Percentiles rank a stretch among this genome's conserved stretches.
Evolutionary conservation across 2,888 invertebrate species (phyloP).

Genomic region (Temnothorax unifasciatus): DNA sequence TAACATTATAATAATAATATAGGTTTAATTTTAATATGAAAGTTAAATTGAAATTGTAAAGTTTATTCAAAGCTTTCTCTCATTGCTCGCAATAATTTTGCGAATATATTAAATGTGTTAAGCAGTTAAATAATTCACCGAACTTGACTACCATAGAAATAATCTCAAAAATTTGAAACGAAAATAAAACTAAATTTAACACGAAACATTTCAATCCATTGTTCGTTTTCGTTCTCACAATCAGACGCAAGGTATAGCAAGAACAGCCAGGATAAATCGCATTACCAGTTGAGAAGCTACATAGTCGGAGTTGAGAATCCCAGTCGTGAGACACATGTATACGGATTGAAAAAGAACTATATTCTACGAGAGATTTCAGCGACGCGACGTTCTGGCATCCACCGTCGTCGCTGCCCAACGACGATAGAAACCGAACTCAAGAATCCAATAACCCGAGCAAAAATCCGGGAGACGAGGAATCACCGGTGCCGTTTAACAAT

Average conservation of each 20-base stretch:
- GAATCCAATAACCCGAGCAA: constrained; percentile 65
- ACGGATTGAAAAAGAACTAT: constrained; percentile 51
- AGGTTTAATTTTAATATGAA: neutral
- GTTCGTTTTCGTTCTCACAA: neutral
- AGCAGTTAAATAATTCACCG: neutral
- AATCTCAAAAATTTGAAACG: neutral
- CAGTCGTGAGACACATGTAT: constrained; percentile 36
- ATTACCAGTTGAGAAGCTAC: constrained; percentile 24
- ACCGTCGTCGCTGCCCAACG: constrained; percentile 27
- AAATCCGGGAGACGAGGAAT: constrained; percentile 58
- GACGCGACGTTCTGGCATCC: constrained; percentile 28
- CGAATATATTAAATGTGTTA: neutral
- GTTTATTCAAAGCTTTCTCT: neutral
- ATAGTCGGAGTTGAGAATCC: constrained; percentile 29
- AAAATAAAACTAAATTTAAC: neutral
- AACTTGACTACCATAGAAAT: neutral
- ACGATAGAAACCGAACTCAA: constrained; percentile 37
- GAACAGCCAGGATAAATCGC: constrained; percentile 35
- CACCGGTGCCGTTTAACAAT: constrained; percentile 53
- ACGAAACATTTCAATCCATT: neutral
- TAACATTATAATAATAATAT: constrained; percentile 1
- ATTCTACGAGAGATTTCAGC: constrained; percentile 63
- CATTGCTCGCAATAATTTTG: neutral
- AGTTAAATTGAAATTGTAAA: constrained; percentile 7
- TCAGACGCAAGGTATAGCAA: neutral